Base-by-base conservation (phyloP, 2,888 invertebrate genomes). In the Cyclophora punctaria region DNA sequence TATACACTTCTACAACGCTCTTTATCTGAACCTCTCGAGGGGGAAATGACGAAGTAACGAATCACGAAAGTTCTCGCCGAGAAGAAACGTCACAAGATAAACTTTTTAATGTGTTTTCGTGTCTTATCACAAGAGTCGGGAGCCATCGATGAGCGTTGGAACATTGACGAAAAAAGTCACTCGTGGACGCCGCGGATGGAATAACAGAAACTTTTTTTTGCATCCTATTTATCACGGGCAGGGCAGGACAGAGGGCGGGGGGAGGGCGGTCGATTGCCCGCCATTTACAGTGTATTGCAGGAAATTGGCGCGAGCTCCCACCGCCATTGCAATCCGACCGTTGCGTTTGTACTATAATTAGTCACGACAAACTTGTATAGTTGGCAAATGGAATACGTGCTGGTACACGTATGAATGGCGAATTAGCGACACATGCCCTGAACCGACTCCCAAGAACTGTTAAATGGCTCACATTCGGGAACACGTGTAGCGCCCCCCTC, bases 271-370 rank as follows among this genome's bases (percentile, higher is more conserved):
- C 56, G 70, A 79, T 73, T 75, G 75, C 68, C 72, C 62, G 71
- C 69, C 71, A 74, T 77, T 74, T 73, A 71, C 65, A 68, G 65
- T 71, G 69, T 69, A 75, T 71, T 67, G 66, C 73, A 67, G 75
- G 73, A 77, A 74, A 75, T 75, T 74, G 75, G 67, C 67, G 67
- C 66, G 64, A 58, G 58, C 62, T 52, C 53, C 51, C 48, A 50
- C 55, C 63, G 63, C 65, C 67, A 68, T 65, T 71, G 67, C 70
- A 59, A 64, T 66, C 62, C 60, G 59, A 63, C 59, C 58, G 57
- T 62, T 64, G 60, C 60, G 64, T 66, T 64, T 67, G 63, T 70
- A 65, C 67, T 66, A 65, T 73, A 75, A 74, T 74, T 73, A 73
- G 70, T 73, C 67, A 60, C 58, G 54, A 63, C 63, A 62, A 69